Percentiles rank a stretch among this genome's conserved stretches.
phyloP scores from a whole-genome alignment of 2,797 vertebrate species.

The Propithecus perrieri region DNA sequence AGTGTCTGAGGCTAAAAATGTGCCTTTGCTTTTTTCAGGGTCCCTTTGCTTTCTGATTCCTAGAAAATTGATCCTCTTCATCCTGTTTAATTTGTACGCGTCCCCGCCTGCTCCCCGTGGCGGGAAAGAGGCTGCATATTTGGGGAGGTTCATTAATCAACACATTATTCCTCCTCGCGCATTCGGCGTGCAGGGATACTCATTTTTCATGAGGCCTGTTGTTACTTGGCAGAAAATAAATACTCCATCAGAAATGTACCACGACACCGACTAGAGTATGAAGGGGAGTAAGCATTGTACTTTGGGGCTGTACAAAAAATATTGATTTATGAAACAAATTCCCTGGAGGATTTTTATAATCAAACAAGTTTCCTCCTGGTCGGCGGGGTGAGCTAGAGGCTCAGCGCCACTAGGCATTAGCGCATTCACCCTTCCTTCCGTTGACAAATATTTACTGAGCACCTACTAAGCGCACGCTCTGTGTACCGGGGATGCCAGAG shows the following conservation, averaged over 20 bases:
- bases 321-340: slow-evolving; percentile 38
- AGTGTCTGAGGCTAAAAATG: neutral
- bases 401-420: neutral
- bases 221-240: slow-evolving; percentile 52
- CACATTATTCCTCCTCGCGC: neutral
- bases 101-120: accelerated
- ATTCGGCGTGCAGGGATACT: neutral
- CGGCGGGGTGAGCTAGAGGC: neutral
- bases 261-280: neutral
- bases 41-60: neutral
- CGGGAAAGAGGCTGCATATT: neutral
- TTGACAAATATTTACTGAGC: neutral
- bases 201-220: slow-evolving; percentile 61
- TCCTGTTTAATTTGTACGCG: neutral
- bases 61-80: neutral
- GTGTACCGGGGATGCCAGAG: accelerated
- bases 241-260: slow-evolving; percentile 17
- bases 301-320: neutral
- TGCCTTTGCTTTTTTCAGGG: neutral
- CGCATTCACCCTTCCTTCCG: neutral
- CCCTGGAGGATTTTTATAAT: neutral
- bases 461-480: neutral
- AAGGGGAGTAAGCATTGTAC: neutral
- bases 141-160: slow-evolving; percentile 48
- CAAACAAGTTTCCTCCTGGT: neutral